These are phyloP conservation scores for Myripristis murdjan DNA, from an alignment of 2,797 vertebrate genomes.

Conservation along the genomic window DNA sequence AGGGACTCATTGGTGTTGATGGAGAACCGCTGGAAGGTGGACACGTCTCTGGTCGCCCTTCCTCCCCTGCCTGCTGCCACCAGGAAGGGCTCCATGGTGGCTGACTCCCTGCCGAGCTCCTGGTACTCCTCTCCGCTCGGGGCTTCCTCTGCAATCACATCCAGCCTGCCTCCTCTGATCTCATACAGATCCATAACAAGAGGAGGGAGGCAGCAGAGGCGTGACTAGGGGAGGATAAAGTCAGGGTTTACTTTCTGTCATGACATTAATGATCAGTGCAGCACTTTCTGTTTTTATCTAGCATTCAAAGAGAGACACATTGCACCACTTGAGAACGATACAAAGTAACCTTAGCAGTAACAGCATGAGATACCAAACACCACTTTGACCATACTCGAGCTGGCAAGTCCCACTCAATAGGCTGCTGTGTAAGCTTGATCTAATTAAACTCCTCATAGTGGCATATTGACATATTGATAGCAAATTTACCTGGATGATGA, in stretches of 20 bases:
- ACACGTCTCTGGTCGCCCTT: slow-evolving; percentile 11
- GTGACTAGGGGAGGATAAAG: slow-evolving; percentile 16
- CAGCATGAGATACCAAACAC: not conserved
- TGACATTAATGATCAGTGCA: not conserved
- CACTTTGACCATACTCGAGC: not conserved
- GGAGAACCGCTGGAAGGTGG: slow-evolving; percentile 76
- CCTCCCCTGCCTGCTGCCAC: slow-evolving; percentile 41
- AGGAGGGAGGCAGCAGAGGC: not conserved
- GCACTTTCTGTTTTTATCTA: not conserved
- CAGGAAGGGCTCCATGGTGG: slow-evolving; percentile 52
- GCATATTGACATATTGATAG: not conserved
- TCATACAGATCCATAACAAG: slow-evolving; percentile 87
- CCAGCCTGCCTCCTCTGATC: slow-evolving; percentile 81
- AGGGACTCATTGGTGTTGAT: slow-evolving; percentile 77
- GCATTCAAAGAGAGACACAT: not conserved
- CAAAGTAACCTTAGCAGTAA: not conserved
- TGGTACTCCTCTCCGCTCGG: slow-evolving; percentile 66
- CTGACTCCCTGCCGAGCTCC: slow-evolving; percentile 49
- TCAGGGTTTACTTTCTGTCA: not conserved
- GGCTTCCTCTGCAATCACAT: slow-evolving; percentile 85
- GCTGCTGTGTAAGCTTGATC: not conserved
- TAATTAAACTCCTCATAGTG: not conserved
- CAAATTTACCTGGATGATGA: slow-evolving; percentile 61
- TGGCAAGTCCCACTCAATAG: not conserved
- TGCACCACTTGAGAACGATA: not conserved